Evolutionary conservation across 2,888 invertebrate genomes (phyloP).

Genomic region (Scaptomyza parva): DNA sequence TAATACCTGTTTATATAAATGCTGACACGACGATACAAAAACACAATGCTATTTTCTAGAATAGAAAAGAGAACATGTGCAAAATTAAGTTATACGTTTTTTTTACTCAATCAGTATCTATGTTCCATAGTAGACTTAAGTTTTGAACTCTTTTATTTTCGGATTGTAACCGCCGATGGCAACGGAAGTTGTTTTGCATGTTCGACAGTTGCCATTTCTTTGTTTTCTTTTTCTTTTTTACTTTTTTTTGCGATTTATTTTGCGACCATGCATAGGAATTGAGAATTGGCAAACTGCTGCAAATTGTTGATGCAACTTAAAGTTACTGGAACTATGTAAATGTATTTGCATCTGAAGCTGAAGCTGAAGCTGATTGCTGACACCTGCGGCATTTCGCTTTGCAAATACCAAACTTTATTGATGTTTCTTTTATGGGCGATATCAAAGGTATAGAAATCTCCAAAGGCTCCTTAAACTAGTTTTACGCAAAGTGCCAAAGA

Average conservation of each 20-base stretch:
- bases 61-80: too few relatives aligned
- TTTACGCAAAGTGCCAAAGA: slow-evolving; percentile 64
- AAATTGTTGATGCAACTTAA: slow-evolving; percentile 25
- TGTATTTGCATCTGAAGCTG: slow-evolving; percentile 5
- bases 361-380: slow-evolving; percentile 7
- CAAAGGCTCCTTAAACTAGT: slow-evolving; percentile 57
- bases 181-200: slow-evolving; percentile 49
- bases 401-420: slow-evolving; percentile 41
- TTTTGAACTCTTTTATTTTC: not conserved
- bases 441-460: slow-evolving; percentile 58
- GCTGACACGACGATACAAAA: too few relatives aligned
- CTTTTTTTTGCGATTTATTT: slow-evolving; percentile 7
- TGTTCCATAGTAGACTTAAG: slow-evolving; percentile 11
- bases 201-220: slow-evolving; percentile 30
- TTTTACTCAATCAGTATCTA: not conserved
- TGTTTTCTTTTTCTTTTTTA: too few relatives aligned
- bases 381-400: slow-evolving; percentile 46
- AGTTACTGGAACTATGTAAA: slow-evolving; percentile 2
- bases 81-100: too few relatives aligned
- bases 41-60: too few relatives aligned
- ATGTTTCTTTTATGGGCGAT: slow-evolving; percentile 39
- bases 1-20: too few relatives aligned
- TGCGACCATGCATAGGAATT: slow-evolving; percentile 1
- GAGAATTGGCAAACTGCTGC: slow-evolving; percentile 8
- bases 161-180: slow-evolving; percentile 15